Evolutionary conservation across 37 sponge, comb jelly and placozoan genomes (phyloP), one percentile per base, ranked within the genome.

Genomic region (Agelas oroides): DNA sequence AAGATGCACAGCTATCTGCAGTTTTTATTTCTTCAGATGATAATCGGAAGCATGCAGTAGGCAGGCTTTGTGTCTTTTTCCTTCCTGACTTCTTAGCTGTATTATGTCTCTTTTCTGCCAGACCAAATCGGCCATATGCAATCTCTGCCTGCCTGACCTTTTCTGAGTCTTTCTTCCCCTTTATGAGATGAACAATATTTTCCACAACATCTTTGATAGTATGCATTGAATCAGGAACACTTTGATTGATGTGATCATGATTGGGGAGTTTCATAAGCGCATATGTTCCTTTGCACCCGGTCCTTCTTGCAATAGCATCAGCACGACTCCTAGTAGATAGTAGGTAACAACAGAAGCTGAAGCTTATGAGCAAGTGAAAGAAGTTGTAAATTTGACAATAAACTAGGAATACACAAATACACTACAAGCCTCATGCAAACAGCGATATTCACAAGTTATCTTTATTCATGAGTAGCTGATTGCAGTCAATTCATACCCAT

Each of bases 161-260:
- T 71, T 39, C 34, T 24, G 76, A 75, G 25, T 64, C 79, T 34
- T 78, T 39, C 65, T 30, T 64, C 21, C 84, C 84, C 27, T 23
- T 59, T 15, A 83, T 24, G 5, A 83, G 75, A 24, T 62, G 59
- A 11, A 83, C 65, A 30, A 83, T 16, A 20, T 83, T 33, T 54
- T 83, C 84, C 15, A 73, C 27, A 2, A 71, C 39, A 60, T 65
- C 74, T 59, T 83, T 83, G 17, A 83, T 15, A 13, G 72, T 63
- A 59, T 83, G 84, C 75, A 83, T 83, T 21, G 84, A 61, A 63
- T 83, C 84, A 17, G 75, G 65, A 12, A 71, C 73, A 16, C 75
- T 83, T 24, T 83, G 54, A 2, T 20, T 6, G 5, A 37, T 13
- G 1, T 58, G 58, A 53, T 83, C 54, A 33, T 83, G 84, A 38